Evolutionary conservation across 1,140 invertebrate genomes (phyloP), one percentile per base, ranked within the genome.

Genomic region (Radopholus similis): DNA sequence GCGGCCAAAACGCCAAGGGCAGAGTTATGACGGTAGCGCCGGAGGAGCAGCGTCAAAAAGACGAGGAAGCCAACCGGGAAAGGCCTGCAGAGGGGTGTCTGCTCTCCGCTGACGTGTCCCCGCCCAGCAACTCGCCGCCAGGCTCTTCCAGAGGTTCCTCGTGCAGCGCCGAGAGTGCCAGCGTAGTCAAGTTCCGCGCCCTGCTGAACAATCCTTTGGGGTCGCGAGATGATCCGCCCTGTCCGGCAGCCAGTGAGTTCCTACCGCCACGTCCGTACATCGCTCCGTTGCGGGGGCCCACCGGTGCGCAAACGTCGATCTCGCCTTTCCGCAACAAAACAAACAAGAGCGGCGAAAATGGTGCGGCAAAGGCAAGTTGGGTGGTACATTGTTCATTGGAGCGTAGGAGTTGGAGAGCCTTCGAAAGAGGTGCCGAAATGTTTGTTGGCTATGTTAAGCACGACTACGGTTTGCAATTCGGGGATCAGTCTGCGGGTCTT

Each of bases 401-500:
- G 21, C 18, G 59, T 54, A 54, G 35, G 35, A 54, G n/a, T n/a
- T n/a, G n/a, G n/a, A n/a, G n/a, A n/a, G n/a, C n/a, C n/a, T n/a
- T n/a, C n/a, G n/a, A n/a, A n/a, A n/a, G n/a, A n/a, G n/a, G n/a
- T n/a, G n/a, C n/a, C n/a, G n/a, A n/a, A n/a, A n/a, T n/a, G n/a
- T n/a, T n/a, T n/a, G n/a, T n/a, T n/a, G n/a, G n/a, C n/a, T n/a
- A n/a, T n/a, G n/a, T n/a, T n/a, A n/a, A n/a, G n/a, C n/a, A n/a
- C n/a, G n/a, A n/a, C n/a, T n/a, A n/a, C n/a, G n/a, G n/a, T n/a
- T n/a, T 51, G 23, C 4, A 13, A 2, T 21, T n/a, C 30, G 35
- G 51, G 51, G 35, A 54, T 54, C 35, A 34, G 51, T n/a, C n/a
- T 70, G 26, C 68, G 68, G 28, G 56, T 37, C 30, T 72, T 8